Evolutionary conservation across 1,140 invertebrate species (phyloP).

Genomic region (Cotesia chilonis): DNA sequence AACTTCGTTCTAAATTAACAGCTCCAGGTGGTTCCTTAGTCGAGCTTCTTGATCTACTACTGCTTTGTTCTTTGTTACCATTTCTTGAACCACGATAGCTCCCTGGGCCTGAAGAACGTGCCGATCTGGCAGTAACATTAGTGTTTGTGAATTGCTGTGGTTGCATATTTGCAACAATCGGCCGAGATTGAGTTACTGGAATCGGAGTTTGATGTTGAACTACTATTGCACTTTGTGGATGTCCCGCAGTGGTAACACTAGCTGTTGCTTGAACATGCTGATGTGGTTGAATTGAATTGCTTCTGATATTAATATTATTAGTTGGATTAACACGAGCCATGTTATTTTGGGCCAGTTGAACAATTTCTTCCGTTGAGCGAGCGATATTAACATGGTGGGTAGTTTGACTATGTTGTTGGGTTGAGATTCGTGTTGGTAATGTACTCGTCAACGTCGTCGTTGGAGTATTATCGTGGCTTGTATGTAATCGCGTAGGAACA

Average conservation of each 20-base stretch:
- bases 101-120: slow-evolving; percentile 62
- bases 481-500: slow-evolving; percentile 61
- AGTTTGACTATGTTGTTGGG: slow-evolving; percentile 43
- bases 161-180: slow-evolving; percentile 58
- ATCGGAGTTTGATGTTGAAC: slow-evolving; percentile 54
- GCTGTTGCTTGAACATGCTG: slow-evolving; percentile 54
- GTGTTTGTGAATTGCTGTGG: slow-evolving; percentile 58
- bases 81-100: slow-evolving; percentile 62
- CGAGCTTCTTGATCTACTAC: slow-evolving; percentile 65
- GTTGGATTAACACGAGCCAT: slow-evolving; percentile 15
- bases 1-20: slow-evolving; percentile 91
- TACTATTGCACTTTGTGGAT: slow-evolving; percentile 54
- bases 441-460: slow-evolving; percentile 41
- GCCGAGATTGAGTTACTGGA: slow-evolving; percentile 50
- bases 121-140: slow-evolving; percentile 60
- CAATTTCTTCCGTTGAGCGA: slow-evolving; percentile 53
- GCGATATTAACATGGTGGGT: slow-evolving; percentile 52
- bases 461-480: slow-evolving; percentile 49
- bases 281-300: slow-evolving; percentile 23
- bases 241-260: slow-evolving; percentile 41
- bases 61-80: slow-evolving; percentile 57
- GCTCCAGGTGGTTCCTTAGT: slow-evolving; percentile 84
- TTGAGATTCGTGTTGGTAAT: slow-evolving; percentile 49
- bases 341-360: slow-evolving; percentile 46
- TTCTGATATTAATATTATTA: slow-evolving; percentile 33